Base-by-base conservation (phyloP, 2,888 invertebrate species). In the Calephelis perditalis region DNA sequence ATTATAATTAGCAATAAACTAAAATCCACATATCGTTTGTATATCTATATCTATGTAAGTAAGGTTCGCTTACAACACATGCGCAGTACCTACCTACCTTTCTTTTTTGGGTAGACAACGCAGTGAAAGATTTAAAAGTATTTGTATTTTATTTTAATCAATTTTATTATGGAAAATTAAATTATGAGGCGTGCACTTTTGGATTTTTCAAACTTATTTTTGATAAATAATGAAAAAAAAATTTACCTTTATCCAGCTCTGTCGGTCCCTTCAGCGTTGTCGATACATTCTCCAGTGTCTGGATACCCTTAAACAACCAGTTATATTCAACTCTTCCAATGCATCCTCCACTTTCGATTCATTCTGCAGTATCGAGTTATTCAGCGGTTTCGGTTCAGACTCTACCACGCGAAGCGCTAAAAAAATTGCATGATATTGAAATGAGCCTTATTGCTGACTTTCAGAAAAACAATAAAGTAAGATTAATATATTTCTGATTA, bases 31-130 rank as follows among this genome's bases (percentile, higher is more conserved):
- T 15, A 15, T 15, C 26, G 26, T 58, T 58, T 58, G 43, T 4
- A 58, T 58, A 57, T 58, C 58, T 49, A 26, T 58, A 46, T 58
- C 40, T 47, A 58, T 58, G 58, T 58, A 44, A 44, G 44, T 58
- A 44, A 44, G 44, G 44, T 44, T 44, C 44, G 44, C 44, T 44
- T 44, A 44, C 49, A 58, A 58, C 49, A 58, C 58, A 49, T 58
- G 57, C 57, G 45, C 35, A 57, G 43, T n/a, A n/a, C n/a, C n/a
- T n/a, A n/a, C n/a, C n/a, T 57, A 37, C 49, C 58, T 58, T 58
- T 58, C 58, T 58, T 58, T 58, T 58, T 49, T 58, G 58, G 58
- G 49, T 49, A 47, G 58, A 58, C 58, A 58, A 58, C 37, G 58
- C 49, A 40, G 58, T 37, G 49, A 58, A 46, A 46, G 12, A 58